Percentiles rank a stretch among this genome's conserved stretches.
Conservation (phyloP, 1,140 invertebrate species). For the Cepaea nemoralis region DNA sequence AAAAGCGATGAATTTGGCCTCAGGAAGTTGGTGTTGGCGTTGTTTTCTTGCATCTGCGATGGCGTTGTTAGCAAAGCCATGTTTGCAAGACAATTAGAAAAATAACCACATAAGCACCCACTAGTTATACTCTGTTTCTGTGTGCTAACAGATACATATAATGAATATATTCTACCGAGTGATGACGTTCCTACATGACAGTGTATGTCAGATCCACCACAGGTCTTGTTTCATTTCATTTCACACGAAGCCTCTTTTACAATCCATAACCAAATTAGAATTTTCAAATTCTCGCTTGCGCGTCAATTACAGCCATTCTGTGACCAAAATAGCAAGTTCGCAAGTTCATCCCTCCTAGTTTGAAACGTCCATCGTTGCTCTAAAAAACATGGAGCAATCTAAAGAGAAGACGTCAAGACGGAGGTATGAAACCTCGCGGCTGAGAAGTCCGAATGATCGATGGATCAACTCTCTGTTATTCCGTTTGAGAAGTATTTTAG, state of each 20-base stretch:
- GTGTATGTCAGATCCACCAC: too few species aligned
- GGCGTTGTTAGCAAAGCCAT: background rate
- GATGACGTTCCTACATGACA: too few species aligned
- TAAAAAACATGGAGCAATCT: background rate
- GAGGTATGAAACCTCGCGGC: background rate
- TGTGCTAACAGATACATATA: too few species aligned
- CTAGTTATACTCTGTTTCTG: too few species aligned
- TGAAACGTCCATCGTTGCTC: background rate
- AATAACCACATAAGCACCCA: too few species aligned
- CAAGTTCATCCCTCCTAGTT: background rate
- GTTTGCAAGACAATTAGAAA: too few species aligned
- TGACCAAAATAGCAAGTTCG: background rate
- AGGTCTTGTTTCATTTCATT: too few species aligned
- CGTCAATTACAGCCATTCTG: background rate
- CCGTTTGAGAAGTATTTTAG: slow-evolving; percentile 5
- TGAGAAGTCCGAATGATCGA: background rate
- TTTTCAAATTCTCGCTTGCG: background rate
- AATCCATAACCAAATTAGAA: too few species aligned
- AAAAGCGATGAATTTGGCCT: background rate
- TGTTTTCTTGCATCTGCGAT: slow-evolving; percentile 7
- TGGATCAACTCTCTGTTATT: slow-evolving; percentile 3
- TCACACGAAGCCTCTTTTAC: too few species aligned
- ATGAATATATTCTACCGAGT: too few species aligned
- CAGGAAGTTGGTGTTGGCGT: background rate
- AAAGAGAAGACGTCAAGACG: background rate